Evolutionary conservation across 2,888 invertebrate genomes (phyloP).

Genomic region (Cacoxenus indagator): DNA sequence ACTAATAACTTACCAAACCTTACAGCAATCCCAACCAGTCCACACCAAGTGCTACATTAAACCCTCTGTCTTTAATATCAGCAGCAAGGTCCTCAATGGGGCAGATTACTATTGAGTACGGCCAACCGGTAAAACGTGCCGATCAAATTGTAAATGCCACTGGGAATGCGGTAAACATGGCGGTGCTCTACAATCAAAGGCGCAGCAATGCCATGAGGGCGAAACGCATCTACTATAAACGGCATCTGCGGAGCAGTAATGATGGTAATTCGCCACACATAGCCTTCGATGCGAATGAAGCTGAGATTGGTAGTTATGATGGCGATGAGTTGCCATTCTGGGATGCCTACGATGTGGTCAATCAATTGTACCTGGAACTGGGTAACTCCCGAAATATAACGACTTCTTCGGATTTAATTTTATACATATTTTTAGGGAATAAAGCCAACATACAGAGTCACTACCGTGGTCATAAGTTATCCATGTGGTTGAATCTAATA

Average conservation of each 20-base stretch:
- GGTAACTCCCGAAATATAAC: conserved; percentile 72
- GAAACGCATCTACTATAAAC: conserved; percentile 53
- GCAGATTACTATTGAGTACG: not conserved
- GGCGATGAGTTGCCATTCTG: conserved; percentile 78
- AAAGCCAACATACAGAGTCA: conserved; percentile 88
- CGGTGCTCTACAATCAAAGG: conserved; percentile 63
- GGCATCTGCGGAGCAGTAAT: conserved; percentile 56
- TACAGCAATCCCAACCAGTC: conserved; percentile 66
- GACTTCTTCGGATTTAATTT: not conserved
- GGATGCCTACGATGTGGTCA: conserved; percentile 92
- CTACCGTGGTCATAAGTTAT: conserved; percentile 94
- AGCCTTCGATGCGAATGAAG: conserved; percentile 27
- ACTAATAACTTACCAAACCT: not conserved
- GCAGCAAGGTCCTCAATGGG: conserved; percentile 20
- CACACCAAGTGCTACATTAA: not conserved
- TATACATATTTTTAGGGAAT: conserved; percentile 71
- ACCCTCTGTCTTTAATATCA: conserved; percentile 28
- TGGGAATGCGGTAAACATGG: conserved; percentile 55
- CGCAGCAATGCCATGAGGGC: conserved; percentile 63
- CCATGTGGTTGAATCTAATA: conserved; percentile 91
- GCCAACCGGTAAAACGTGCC: conserved; percentile 45
- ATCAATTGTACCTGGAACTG: conserved; percentile 88
- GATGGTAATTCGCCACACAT: conserved; percentile 42
- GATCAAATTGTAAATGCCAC: not conserved
- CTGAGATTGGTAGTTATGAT: conserved; percentile 49